phyloP scores from a whole-genome alignment of 2,113 vertebrate genomes.

The Illadopsis cleaveri region DNA sequence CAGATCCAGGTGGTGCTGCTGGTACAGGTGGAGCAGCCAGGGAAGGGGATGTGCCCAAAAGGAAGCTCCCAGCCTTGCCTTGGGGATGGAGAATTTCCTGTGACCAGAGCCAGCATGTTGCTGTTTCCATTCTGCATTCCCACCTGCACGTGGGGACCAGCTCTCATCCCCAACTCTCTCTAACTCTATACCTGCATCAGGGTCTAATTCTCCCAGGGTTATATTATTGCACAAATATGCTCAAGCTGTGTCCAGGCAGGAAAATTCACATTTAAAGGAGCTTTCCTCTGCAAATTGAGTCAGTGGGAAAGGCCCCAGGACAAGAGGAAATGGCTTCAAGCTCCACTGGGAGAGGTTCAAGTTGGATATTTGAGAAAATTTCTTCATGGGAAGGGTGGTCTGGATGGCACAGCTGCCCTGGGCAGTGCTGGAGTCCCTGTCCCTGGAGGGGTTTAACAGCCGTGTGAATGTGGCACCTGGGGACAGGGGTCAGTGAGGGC shows the following conservation, averaged over 20 bases:
- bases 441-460: background rate
- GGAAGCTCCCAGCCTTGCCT: background rate
- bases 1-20: background rate
- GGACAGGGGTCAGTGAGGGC: background rate
- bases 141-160: accelerated
- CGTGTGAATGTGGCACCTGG: background rate
- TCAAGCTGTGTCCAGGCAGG: background rate
- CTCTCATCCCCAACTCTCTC: background rate
- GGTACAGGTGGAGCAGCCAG: background rate
- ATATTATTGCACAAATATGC: background rate
- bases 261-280: background rate
- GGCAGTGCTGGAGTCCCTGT: background rate
- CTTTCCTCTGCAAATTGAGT: background rate
- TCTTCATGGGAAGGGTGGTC: background rate
- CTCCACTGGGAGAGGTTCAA: background rate
- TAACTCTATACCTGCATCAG: background rate
- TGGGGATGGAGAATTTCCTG: background rate
- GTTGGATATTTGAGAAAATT: background rate
- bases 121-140: background rate
- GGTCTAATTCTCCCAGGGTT: accelerated
- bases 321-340: background rate
- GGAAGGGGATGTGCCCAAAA: background rate
- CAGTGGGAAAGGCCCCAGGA: background rate
- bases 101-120: accelerated
- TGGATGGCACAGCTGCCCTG: background rate